Percentiles rank a stretch among this genome's conserved stretches.
Evolutionary conservation across 2,888 invertebrate species (phyloP).

Genomic region (Scrobipalpa costella): DNA sequence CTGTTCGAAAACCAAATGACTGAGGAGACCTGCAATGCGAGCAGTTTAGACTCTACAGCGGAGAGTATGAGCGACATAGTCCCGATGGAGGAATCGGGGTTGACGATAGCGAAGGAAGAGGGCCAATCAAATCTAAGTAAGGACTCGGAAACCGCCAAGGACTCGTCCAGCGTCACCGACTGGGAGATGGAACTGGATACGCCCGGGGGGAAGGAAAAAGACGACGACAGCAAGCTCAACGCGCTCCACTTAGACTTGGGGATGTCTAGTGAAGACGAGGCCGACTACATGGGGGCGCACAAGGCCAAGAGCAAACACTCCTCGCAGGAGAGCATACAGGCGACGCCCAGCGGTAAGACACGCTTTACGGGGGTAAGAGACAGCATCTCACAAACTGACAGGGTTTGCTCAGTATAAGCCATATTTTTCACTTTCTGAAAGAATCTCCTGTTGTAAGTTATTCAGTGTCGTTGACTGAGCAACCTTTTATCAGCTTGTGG

Average conservation of each 20-base stretch:
- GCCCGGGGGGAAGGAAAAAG: constrained; percentile 68
- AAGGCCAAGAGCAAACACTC: constrained; percentile 57
- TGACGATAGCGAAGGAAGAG: constrained; percentile 57
- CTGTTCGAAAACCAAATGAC: constrained; percentile 67
- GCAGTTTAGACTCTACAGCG: constrained; percentile 68
- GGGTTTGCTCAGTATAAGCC: too few relatives aligned
- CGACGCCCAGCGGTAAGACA: constrained; percentile 65
- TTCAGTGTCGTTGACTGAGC: neutral
- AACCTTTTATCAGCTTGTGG: too few relatives aligned
- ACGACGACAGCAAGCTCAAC: constrained; percentile 71
- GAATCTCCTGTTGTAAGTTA: too few relatives aligned
- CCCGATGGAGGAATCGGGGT: constrained; percentile 53
- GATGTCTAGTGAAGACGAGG: constrained; percentile 77
- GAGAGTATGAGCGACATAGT: constrained; percentile 67
- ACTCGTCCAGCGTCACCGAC: constrained; percentile 73
- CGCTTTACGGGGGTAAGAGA: neutral
- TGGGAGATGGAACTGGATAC: constrained; percentile 84
- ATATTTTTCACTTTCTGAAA: too few relatives aligned
- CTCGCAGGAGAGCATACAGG: constrained; percentile 57
- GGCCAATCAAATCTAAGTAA: constrained; percentile 56
- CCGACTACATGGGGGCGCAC: constrained; percentile 64
- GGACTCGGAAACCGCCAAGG: constrained; percentile 59
- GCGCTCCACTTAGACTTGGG: constrained; percentile 74
- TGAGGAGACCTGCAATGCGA: constrained; percentile 66
- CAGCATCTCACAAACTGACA: too few relatives aligned